phyloP scores from a whole-genome alignment of 2,113 vertebrate species.

The Megaceryle maxima region DNA sequence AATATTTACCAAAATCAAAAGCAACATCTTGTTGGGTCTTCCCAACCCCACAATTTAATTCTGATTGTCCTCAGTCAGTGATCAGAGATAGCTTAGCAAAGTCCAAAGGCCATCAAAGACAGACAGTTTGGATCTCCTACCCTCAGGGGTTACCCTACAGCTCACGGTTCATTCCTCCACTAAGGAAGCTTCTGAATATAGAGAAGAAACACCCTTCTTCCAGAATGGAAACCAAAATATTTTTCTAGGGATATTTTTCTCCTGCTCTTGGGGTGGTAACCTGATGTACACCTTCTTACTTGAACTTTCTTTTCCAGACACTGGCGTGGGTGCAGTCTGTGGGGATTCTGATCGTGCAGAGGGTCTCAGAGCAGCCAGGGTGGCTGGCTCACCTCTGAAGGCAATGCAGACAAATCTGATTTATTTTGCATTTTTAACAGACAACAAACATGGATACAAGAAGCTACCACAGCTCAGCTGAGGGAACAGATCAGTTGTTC shows the following conservation, averaged over 20 bases:
- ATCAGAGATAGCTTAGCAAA: neutral
- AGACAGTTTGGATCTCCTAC: neutral
- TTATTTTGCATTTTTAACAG: neutral
- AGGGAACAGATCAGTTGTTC: neutral
- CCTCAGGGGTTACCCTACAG: neutral
- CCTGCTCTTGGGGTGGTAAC: neutral
- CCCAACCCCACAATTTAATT: neutral
- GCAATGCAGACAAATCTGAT: neutral
- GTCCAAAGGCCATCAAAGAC: neutral
- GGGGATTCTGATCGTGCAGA: neutral
- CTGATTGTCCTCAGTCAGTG: neutral
- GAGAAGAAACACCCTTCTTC: constrained; percentile 42
- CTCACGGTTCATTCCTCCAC: neutral
- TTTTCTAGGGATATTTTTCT: constrained; percentile 40
- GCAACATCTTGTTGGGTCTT: neutral
- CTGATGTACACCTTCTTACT: constrained; percentile 11
- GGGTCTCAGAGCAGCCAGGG: neutral
- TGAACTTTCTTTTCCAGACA: neutral
- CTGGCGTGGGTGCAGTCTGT: fast-evolving
- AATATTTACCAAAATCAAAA: constrained; percentile 18
- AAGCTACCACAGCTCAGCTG: neutral
- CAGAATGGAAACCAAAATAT: constrained; percentile 60
- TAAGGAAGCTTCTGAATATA: constrained; percentile 14
- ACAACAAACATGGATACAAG: neutral
- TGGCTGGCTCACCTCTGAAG: neutral